Conservation (phyloP, 2,113 vertebrate species). For the Strigops habroptila region DNA sequence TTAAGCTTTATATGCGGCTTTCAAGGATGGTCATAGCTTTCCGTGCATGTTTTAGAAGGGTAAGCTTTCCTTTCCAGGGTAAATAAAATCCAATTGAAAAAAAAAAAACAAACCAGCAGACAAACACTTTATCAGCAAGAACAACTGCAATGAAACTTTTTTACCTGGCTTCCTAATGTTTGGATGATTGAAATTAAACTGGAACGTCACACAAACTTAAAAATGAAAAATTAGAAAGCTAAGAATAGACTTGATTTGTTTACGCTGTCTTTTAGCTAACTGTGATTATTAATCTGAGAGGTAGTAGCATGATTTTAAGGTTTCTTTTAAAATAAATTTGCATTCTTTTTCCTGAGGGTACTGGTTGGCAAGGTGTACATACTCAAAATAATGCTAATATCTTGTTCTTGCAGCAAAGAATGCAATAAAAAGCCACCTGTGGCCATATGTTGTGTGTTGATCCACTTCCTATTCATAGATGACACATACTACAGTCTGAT, state of each 20-base stretch:
- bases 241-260: neutral
- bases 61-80: neutral
- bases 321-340: neutral
- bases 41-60: neutral
- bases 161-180: neutral
- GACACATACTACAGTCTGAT: neutral
- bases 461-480: neutral
- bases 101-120: neutral
- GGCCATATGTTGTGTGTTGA: neutral
- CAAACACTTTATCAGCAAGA: neutral
- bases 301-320: neutral
- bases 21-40: neutral
- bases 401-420: neutral
- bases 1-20: neutral
- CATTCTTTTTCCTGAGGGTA: neutral
- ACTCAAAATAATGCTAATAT: neutral
- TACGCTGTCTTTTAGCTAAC: neutral
- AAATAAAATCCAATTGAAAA: neutral
- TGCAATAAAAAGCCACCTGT: neutral
- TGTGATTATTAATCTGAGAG: neutral
- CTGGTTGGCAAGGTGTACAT: neutral
- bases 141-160: neutral
- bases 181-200: neutral
- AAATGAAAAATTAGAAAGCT: neutral
- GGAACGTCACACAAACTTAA: neutral